A percentile compares a stretch with the other conserved stretches of the same genome.
phyloP scores from a whole-genome alignment of 1,140 invertebrate genomes.

The Littorina saxatilis region DNA sequence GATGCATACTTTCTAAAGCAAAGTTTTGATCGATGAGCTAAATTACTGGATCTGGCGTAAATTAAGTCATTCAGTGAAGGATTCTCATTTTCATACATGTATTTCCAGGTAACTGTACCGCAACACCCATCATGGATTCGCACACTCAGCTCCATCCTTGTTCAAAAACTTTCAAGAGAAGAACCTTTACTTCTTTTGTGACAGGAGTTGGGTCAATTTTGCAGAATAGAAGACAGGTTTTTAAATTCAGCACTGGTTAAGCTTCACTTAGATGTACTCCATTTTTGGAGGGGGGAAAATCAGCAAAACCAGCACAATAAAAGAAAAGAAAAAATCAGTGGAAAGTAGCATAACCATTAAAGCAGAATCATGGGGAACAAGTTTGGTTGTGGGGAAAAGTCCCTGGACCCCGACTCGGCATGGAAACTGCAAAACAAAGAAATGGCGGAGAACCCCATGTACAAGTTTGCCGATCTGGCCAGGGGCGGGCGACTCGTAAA shows the following conservation, averaged over 20 bases:
- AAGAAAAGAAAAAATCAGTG: background rate
- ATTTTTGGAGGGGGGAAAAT: too few species aligned
- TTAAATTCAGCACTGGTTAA: too few species aligned
- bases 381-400: background rate
- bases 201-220: too few species aligned
- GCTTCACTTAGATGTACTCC: too few species aligned
- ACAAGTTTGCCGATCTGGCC: conserved; percentile 75
- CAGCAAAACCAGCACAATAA: background rate
- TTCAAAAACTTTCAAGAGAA: background rate
- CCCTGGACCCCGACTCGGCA: conserved; percentile 69
- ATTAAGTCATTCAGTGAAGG: too few species aligned
- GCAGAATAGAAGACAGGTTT: too few species aligned
- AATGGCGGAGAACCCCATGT: conserved; percentile 75
- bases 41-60: too few species aligned
- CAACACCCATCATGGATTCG: background rate
- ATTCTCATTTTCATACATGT: background rate
- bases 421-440: conserved; percentile 78
- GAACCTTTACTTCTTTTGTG: background rate
- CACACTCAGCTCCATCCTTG: background rate
- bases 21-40: too few species aligned
- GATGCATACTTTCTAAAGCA: too few species aligned
- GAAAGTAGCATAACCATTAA: background rate
- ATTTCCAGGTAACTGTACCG: background rate
- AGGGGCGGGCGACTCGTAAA: conserved; percentile 82
- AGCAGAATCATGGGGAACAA: conserved; percentile 17